A percentile compares a stretch with the other conserved stretches of the same genome.
Evolutionary conservation across 2,797 vertebrate species (phyloP).

Genomic region (Bryconaethiops microstoma): DNA sequence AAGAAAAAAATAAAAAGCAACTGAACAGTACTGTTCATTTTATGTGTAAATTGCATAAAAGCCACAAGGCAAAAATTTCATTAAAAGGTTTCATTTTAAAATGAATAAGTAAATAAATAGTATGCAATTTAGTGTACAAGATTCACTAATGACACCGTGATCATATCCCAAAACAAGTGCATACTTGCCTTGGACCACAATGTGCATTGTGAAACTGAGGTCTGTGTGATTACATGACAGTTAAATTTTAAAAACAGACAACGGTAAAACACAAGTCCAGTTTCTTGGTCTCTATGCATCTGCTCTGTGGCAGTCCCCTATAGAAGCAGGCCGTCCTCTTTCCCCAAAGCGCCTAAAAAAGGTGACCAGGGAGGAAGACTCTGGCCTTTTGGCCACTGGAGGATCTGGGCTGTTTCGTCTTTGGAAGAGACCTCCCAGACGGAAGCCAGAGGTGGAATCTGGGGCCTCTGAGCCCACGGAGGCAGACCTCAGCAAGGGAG

Average conservation of each 20-base stretch:
- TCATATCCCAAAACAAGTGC: constrained; percentile 70
- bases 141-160: constrained; percentile 3
- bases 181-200: constrained; percentile 63
- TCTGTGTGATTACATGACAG: constrained; percentile 24
- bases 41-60: constrained; percentile 16
- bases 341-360: constrained; percentile 77
- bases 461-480: constrained; percentile 62
- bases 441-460: constrained; percentile 54
- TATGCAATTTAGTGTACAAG: background rate
- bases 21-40: background rate
- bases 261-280: background rate
- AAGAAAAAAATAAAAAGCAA: constrained; percentile 16
- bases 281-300: constrained; percentile 39
- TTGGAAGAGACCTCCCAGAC: constrained; percentile 70
- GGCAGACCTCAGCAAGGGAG: constrained; percentile 54
- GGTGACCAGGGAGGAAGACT: constrained; percentile 67
- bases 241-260: constrained; percentile 17
- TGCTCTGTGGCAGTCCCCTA: constrained; percentile 53
- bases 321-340: constrained; percentile 60
- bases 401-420: constrained; percentile 46
- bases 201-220: constrained; percentile 45
- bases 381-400: constrained; percentile 30
- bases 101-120: constrained; percentile 32
- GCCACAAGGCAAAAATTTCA: background rate
- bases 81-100: background rate